phyloP scores from a whole-genome alignment of 2,797 vertebrate species.

The Heteromormyrus szaboi region DNA sequence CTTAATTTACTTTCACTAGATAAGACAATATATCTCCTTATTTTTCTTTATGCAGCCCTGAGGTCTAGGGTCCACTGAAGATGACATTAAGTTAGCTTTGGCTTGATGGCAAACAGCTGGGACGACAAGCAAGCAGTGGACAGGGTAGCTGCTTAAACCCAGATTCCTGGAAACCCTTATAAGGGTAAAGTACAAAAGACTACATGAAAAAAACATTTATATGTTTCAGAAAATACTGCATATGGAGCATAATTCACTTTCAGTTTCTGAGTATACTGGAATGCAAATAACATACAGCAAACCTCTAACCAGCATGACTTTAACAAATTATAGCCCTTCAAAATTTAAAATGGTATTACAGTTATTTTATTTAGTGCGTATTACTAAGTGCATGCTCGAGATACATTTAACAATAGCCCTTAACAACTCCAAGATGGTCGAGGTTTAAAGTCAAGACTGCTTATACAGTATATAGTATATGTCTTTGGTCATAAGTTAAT shows the following conservation, averaged over 20 bases:
- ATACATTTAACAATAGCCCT: background rate
- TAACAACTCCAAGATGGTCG: background rate
- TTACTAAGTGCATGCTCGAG: background rate
- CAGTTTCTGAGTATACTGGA: background rate
- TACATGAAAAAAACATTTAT: background rate
- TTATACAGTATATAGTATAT: background rate
- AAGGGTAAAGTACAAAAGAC: background rate
- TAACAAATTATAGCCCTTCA: background rate
- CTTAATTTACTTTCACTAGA: background rate
- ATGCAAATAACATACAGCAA: background rate
- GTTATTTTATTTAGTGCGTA: background rate
- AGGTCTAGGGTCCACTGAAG: background rate
- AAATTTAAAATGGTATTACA: background rate
- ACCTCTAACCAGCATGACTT: background rate
- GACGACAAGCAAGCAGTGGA: background rate
- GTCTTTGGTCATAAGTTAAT: background rate
- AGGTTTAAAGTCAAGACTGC: background rate
- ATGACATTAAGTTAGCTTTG: background rate
- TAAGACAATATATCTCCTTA: background rate
- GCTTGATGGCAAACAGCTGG: background rate
- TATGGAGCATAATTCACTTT: background rate
- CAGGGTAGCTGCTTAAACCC: background rate
- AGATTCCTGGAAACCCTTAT: background rate
- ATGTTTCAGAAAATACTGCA: background rate
- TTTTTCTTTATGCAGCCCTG: background rate